Conservation (phyloP, 2,113 vertebrate species). For the Gila orcuttii region DNA sequence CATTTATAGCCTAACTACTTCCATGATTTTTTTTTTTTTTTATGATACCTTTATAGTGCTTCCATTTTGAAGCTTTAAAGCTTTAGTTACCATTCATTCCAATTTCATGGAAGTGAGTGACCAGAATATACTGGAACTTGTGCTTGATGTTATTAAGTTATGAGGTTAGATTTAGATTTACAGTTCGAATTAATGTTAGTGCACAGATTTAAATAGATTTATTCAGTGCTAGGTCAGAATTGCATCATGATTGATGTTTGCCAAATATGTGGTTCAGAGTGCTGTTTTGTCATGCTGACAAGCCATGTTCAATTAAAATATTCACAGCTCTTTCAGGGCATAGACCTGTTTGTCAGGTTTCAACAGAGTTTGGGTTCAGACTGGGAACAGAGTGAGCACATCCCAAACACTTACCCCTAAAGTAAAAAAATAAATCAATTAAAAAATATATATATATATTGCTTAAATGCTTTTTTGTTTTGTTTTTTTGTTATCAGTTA, state of each 20-base stretch:
- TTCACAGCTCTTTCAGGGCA: neutral
- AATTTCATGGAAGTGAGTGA: neutral
- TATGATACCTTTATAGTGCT: no score
- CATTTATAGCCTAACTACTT: neutral
- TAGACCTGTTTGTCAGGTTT: neutral
- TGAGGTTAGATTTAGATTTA: neutral
- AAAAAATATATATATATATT: no score
- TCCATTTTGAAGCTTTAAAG: neutral
- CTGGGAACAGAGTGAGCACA: neutral
- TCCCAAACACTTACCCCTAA: neutral
- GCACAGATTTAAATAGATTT: neutral
- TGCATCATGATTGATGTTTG: neutral
- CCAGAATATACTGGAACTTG: neutral
- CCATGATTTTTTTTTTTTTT: neutral
- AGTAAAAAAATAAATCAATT: no score
- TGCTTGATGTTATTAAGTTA: neutral
- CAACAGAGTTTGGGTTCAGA: constrained; percentile 12
- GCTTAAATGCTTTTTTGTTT: no score
- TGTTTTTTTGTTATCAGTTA: no score
- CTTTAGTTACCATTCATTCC: neutral
- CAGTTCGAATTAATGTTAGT: neutral
- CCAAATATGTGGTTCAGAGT: neutral
- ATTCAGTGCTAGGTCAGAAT: neutral
- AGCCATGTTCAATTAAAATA: constrained; percentile 1
- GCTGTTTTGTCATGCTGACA: neutral